phyloP scores from a whole-genome alignment of 2,888 invertebrate genomes.

The Micoletzkya japonica region DNA sequence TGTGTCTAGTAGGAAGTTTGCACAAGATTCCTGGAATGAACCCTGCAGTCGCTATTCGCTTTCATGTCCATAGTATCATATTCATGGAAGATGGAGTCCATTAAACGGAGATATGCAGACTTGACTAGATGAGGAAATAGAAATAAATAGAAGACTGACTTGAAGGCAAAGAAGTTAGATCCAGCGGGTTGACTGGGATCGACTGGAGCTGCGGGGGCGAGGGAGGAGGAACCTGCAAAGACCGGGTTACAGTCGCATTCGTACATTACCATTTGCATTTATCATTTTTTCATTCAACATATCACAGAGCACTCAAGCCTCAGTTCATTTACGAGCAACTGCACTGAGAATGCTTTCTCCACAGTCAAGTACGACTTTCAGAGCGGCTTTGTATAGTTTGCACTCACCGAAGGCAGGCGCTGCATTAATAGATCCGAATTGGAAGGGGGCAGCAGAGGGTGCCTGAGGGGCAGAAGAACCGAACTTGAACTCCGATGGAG shows the following conservation, averaged over 20 bases:
- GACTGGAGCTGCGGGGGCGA: background rate
- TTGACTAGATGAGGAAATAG: background rate
- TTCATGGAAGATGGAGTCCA: too few relatives aligned
- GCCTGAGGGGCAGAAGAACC: background rate
- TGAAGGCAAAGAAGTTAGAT: slow-evolving; percentile 12
- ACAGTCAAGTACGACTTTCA: background rate
- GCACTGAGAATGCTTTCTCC: too few relatives aligned
- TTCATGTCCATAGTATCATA: too few relatives aligned
- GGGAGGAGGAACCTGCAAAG: background rate
- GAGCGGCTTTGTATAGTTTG: background rate
- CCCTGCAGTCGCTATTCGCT: too few relatives aligned
- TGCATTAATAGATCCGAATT: background rate
- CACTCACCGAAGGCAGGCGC: background rate
- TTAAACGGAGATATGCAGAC: too few relatives aligned
- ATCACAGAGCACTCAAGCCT: too few relatives aligned
- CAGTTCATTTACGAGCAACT: too few relatives aligned
- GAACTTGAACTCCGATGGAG: slow-evolving; percentile 12
- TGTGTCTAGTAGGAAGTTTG: too few relatives aligned
- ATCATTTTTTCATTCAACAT: too few relatives aligned
- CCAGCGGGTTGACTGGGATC: too few relatives aligned
- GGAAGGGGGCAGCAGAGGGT: slow-evolving; percentile 4
- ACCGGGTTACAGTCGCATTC: background rate
- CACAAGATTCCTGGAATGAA: too few relatives aligned
- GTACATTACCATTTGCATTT: background rate
- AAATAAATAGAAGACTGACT: background rate